These are phyloP conservation scores for Mallotus villosus DNA, from an alignment of 2,797 vertebrate species.

Conservation along the genomic window DNA sequence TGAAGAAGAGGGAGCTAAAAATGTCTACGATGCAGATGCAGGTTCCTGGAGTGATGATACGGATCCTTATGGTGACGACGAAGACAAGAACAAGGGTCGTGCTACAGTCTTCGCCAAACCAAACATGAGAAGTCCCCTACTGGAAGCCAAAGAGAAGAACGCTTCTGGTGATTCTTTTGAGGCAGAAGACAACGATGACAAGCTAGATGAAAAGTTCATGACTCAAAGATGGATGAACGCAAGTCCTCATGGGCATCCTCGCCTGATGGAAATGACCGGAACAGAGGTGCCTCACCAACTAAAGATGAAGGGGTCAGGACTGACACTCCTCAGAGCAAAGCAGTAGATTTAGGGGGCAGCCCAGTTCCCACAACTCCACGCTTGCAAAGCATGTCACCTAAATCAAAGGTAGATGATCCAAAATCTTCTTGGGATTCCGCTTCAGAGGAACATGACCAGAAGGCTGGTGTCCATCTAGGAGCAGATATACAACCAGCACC, in stretches of 20 bases:
- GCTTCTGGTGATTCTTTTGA: slow-evolving; percentile 20
- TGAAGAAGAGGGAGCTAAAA: slow-evolving; percentile 27
- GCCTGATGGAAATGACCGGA: slow-evolving; percentile 43
- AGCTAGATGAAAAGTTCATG: slow-evolving; percentile 17
- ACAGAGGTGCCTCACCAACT: slow-evolving; percentile 22
- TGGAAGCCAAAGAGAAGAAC: slow-evolving; percentile 6
- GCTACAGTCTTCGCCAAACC: slow-evolving; percentile 31
- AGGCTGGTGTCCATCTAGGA: too few relatives aligned
- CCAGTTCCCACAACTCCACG: slow-evolving; percentile 14
- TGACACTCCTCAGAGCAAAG: slow-evolving; percentile 19
- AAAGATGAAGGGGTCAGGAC: slow-evolving; percentile 14
- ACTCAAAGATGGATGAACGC: slow-evolving; percentile 26
- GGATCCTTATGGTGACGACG: slow-evolving; percentile 29
- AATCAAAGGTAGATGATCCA: slow-evolving; percentile 31
- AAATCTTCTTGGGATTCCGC: slow-evolving; percentile 57
- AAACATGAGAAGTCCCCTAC: background rate
- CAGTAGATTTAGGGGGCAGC: slow-evolving; percentile 9
- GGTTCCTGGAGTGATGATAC: slow-evolving; percentile 38
- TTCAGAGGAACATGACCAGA: slow-evolving; percentile 39
- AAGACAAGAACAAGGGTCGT: slow-evolving; percentile 21
- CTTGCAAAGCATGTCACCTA: slow-evolving; percentile 24
- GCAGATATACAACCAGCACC: slow-evolving; percentile 6
- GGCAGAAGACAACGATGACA: slow-evolving; percentile 26
- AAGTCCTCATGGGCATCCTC: slow-evolving; percentile 66
- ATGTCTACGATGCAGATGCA: slow-evolving; percentile 26